These are phyloP conservation scores for Lathamus discolor DNA, from an alignment of 2,113 vertebrate species.

Conservation along the genomic window DNA sequence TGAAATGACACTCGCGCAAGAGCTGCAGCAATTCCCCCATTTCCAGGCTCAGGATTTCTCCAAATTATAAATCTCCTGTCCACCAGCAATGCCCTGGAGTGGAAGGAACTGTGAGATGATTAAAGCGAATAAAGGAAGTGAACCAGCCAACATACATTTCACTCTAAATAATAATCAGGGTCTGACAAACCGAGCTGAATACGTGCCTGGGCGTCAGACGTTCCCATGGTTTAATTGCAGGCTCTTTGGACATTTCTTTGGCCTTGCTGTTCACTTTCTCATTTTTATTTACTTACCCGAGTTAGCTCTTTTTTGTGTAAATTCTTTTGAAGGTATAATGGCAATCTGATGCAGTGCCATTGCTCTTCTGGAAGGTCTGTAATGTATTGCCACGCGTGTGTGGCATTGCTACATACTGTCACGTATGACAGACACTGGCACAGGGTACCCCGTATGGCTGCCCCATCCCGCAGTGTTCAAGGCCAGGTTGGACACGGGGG, in stretches of 20 bases:
- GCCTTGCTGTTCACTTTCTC: not conserved
- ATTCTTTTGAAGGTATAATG: not conserved
- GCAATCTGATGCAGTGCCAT: not conserved
- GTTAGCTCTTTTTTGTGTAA: not conserved
- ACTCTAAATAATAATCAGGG: conserved; percentile 22
- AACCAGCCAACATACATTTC: conserved; percentile 8
- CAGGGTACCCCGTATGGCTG: not conserved
- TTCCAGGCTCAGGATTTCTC: not conserved
- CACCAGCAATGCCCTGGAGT: not conserved
- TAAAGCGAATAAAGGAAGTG: conserved; percentile 30
- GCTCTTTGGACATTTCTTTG: not conserved
- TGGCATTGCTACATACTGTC: not conserved
- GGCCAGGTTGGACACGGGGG: no score
- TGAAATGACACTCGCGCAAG: not conserved
- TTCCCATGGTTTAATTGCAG: not conserved
- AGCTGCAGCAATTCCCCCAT: not conserved
- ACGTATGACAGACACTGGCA: not conserved
- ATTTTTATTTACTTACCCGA: not conserved
- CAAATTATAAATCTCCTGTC: not conserved
- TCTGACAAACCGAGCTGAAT: not conserved
- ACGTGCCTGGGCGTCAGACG: not conserved
- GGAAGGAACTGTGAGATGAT: not conserved
- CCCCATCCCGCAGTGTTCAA: no score
- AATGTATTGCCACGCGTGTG: not conserved
- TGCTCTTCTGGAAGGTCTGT: not conserved